Evolutionary conservation across 2,113 vertebrate species (phyloP).

Genomic region (Anseranas semipalmata): DNA sequence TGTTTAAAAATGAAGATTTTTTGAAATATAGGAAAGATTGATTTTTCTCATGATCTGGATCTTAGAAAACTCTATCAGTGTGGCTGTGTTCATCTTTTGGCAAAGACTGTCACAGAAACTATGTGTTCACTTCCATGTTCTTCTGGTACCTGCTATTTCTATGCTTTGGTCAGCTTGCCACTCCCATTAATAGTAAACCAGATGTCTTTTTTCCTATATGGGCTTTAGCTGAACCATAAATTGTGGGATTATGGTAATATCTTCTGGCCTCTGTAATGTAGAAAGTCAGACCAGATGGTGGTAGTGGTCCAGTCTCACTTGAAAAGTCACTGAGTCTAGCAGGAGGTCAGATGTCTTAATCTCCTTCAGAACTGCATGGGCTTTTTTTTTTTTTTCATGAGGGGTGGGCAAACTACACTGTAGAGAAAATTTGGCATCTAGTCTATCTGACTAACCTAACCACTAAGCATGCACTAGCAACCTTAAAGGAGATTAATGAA

Average conservation of each 20-base stretch:
- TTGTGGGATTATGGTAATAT: constrained; percentile 31
- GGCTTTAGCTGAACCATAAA: constrained; percentile 18
- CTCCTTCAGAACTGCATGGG: not conserved
- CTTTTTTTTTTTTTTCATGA: not conserved
- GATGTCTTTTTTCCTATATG: not conserved
- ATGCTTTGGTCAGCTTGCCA: not conserved
- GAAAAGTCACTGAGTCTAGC: not conserved
- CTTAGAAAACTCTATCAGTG: not conserved
- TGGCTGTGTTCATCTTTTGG: not conserved
- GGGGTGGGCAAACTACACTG: not conserved
- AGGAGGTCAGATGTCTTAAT: not conserved
- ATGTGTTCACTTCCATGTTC: not conserved
- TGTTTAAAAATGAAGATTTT: not conserved
- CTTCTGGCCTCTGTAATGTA: not conserved
- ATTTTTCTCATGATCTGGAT: not conserved
- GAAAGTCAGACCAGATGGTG: not conserved
- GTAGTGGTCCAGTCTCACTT: not conserved
- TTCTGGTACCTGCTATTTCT: constrained; percentile 7
- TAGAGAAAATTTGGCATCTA: not conserved
- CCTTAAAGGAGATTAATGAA: not conserved
- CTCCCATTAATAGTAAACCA: not conserved
- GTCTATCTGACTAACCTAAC: not conserved
- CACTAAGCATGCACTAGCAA: not conserved
- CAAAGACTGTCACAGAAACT: not conserved
- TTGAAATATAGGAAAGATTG: not conserved